Evolutionary conservation across 2,113 vertebrate species (phyloP), one percentile per base, ranked within the genome.

Genomic region (Limnothrissa miodon): DNA sequence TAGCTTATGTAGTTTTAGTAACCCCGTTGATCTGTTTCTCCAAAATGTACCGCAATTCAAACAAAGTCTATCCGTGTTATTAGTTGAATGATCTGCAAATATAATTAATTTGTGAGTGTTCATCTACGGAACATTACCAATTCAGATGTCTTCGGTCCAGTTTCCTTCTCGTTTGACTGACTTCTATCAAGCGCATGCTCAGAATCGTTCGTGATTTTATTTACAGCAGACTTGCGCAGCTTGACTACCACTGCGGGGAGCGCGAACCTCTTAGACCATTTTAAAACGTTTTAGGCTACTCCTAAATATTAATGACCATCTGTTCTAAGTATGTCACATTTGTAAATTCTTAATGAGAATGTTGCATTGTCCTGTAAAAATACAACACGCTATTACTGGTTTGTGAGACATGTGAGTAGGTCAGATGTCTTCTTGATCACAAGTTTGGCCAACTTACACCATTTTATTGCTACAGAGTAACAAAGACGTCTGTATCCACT

Each of bases 351-450:
- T 62, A 25, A 62, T 62, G 29, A 13, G n/a, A 7, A 11, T 74
- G 4, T 13, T 74, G 29, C 13, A 15, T 15, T 15, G 0, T 33
- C 66, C 13, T 15, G 15, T 29, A 29, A 74, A 74, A 36, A 74
- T 36, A 10, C 15, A 39, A 13, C 29, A 74, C n/a, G n/a, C n/a
- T 11, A 15, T 39, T 11, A 62, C 23, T 62, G 25, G 59, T 62
- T 62, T 62, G n/a, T n/a, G 25, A 62, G 25, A 29, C 59, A 62
- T 62, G 59, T 25, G 66, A 74, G n/a, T n/a, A 10, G 29, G 62
- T 74, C 66, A 74, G n/a, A 62, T 62, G 59, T 29, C 59, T 25
- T 62, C 19, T 56, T 56, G 51, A 56, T 56, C 59, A 62, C n/a
- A 62, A 62, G n/a, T 56, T 15, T 23, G 21, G 19, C 51, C 51